Base-by-base conservation (phyloP, 2,797 vertebrate species). In the Takifugu rubripes region DNA sequence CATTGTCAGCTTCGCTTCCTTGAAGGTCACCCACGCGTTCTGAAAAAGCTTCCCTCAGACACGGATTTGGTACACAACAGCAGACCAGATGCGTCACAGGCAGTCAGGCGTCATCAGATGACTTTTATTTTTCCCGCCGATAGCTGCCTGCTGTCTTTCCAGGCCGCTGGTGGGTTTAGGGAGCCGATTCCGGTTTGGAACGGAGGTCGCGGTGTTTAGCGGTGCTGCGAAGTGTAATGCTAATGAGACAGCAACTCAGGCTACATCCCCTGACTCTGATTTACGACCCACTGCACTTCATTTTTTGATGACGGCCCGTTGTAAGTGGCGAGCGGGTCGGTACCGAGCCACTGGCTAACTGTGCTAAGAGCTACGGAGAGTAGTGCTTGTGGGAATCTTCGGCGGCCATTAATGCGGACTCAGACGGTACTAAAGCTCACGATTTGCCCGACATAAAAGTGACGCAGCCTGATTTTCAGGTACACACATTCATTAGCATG, bases 11-110 rank as follows among this genome's bases (percentile, higher is more conserved):
- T 72, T 85, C 56, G 72, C 83, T 81, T 85, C 71, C 74, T 79
- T 82, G 73, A 88, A 87, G 86, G 85, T 87, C 85, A 89, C 70
- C 57, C 52, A 70, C 75, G 74, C 71, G 77, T 84, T 88, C 83
- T 72, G 73, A 86, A 83, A 84, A 81, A 79, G 58, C 21, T 80
- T 81, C 77, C 68, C 81, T 78, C 54, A 70, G 77, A 82, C 70
- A 68, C 16, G 52, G 78, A 72, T 72, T 71, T 61, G 72, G 75
- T 54, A 53, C 74, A 52, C 66, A 72, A 80, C 77, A 81, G 74
- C 82, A 70, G 67, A 60, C 62, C 66, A 72, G 81, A 82, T 84
- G 82, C 88, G 70, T 89, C 84, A 87, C 69, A 71, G 57, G 64
- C 62, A 77, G 75, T 75, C 73, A 85, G 78, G 79, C 84, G 82